Conservation (phyloP, 2,888 invertebrate species). For the Phorcus lineatus region DNA sequence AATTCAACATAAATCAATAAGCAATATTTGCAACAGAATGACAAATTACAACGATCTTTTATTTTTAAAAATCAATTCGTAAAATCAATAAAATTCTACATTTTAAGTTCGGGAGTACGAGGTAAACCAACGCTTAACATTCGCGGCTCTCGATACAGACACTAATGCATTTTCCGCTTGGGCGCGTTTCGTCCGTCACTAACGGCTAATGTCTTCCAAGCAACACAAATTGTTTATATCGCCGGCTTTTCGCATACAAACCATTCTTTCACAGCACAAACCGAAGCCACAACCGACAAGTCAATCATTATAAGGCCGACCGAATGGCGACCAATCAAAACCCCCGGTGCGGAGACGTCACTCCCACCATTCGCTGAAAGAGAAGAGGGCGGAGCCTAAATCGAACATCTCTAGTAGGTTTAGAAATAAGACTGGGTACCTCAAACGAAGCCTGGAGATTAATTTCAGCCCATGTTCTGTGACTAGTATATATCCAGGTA, state of each 20-base stretch:
- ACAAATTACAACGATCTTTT: too few relatives aligned
- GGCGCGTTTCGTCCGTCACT: background rate
- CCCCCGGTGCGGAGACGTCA: background rate
- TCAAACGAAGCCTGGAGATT: background rate
- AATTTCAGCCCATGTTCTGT: constrained; percentile 2
- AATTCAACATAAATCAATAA: too few relatives aligned
- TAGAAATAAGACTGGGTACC: background rate
- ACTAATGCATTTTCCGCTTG: constrained; percentile 21
- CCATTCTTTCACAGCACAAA: background rate
- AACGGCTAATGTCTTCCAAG: background rate
- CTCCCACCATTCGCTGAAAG: constrained; percentile 8
- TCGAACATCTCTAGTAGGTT: background rate
- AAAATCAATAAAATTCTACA: too few relatives aligned
- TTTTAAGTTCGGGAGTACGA: too few relatives aligned
- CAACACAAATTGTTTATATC: constrained; percentile 23
- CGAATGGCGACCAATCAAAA: background rate
- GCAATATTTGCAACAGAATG: too few relatives aligned
- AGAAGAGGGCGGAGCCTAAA: background rate
- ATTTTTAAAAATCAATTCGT: too few relatives aligned
- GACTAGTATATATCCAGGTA: background rate
- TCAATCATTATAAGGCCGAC: background rate
- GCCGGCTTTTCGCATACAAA: constrained; percentile 11
- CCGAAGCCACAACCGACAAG: background rate
- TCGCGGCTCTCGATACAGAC: background rate
- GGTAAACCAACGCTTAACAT: too few relatives aligned